phyloP scores from a whole-genome alignment of 2,797 vertebrate species.

The Fringilla coelebs region DNA sequence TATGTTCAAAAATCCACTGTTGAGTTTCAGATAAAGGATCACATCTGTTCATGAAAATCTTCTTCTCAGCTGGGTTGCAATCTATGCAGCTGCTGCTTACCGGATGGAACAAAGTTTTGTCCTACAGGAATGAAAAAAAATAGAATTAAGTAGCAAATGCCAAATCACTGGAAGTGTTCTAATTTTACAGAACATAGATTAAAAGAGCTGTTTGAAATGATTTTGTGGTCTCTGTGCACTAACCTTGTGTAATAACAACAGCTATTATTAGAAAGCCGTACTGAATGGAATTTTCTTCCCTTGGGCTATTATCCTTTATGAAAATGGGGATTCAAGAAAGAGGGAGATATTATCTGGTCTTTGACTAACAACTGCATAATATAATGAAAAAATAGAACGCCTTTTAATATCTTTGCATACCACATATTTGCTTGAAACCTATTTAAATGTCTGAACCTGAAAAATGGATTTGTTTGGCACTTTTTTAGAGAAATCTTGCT shows the following conservation, averaged over 20 bases:
- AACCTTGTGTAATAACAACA: not conserved
- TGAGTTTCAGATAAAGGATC: slow-evolving; percentile 87
- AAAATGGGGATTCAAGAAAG: not conserved
- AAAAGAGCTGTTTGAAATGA: not conserved
- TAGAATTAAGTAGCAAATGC: slow-evolving; percentile 42
- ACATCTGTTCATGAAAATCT: slow-evolving; percentile 91
- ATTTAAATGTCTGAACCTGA: not conserved
- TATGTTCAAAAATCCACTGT: slow-evolving; percentile 89
- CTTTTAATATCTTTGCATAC: not conserved
- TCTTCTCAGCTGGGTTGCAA: slow-evolving; percentile 86
- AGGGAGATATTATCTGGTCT: not conserved
- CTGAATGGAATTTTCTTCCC: not conserved
- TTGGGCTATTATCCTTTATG: not conserved
- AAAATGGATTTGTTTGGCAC: not conserved
- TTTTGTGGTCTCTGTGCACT: not conserved
- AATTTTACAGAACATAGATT: slow-evolving; percentile 14
- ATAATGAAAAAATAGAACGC: not conserved
- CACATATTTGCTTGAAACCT: not conserved
- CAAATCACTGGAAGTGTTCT: not conserved
- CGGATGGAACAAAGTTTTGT: slow-evolving; percentile 86
- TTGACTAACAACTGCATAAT: not conserved
- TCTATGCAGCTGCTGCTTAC: slow-evolving; percentile 89
- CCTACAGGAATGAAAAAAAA: slow-evolving; percentile 73
- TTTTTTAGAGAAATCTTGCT: not conserved
- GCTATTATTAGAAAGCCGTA: not conserved